These are phyloP conservation scores for Diachrysia chrysitis DNA, from an alignment of 2,888 invertebrate species.

Conservation along the genomic window DNA sequence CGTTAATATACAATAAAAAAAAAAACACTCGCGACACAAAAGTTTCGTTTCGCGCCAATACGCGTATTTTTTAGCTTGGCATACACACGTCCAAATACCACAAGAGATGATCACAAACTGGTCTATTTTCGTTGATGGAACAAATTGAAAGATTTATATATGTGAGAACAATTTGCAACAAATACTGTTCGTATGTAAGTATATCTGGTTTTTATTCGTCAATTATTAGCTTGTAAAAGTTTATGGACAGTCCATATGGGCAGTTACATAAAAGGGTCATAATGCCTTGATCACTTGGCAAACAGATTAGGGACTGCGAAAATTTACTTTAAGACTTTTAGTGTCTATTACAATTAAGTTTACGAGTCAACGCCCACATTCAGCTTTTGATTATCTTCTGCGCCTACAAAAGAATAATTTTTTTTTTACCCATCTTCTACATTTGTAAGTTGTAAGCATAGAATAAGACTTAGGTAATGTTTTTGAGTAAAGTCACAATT, in stretches of 20 bases:
- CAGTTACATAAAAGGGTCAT: not conserved
- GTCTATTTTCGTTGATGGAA: constrained; percentile 79
- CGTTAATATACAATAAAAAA: constrained; percentile 28
- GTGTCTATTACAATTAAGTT: not conserved
- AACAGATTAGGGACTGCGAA: not conserved
- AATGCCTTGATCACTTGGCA: not conserved
- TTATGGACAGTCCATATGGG: not conserved
- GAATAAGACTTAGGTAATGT: too few species aligned
- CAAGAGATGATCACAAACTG: constrained; percentile 77
- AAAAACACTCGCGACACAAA: constrained; percentile 45
- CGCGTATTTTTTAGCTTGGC: constrained; percentile 61
- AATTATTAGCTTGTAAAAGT: constrained; percentile 1
- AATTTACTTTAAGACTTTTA: not conserved
- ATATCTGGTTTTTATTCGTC: not conserved
- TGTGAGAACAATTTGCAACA: constrained; percentile 37
- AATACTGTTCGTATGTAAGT: constrained; percentile 18
- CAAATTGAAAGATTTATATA: constrained; percentile 69
- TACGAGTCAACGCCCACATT: not conserved
- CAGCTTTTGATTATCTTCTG: not conserved
- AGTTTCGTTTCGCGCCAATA: constrained; percentile 73
- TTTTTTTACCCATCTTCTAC: not conserved
- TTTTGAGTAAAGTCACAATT: too few species aligned
- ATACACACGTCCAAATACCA: constrained; percentile 72
- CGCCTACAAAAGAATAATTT: not conserved
- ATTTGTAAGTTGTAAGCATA: too few species aligned